Conservation (phyloP, 2,888 invertebrate genomes). For the Agriopis marginaria region DNA sequence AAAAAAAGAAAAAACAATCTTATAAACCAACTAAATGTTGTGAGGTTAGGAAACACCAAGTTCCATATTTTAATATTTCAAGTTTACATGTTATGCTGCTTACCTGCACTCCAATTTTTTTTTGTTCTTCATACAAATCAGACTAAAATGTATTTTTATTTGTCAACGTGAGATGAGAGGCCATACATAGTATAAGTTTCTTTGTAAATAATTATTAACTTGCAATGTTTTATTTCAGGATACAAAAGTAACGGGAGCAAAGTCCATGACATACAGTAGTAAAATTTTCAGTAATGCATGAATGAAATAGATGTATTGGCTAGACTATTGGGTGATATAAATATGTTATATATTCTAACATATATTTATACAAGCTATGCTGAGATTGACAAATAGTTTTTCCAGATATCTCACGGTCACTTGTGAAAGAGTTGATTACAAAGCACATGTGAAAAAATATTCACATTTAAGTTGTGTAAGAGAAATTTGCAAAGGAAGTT, state of each 20-base stretch:
- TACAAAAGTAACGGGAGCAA: slow-evolving; percentile 68
- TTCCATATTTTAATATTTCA: too few species aligned
- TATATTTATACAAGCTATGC: slow-evolving; percentile 74
- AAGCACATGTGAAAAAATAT: slow-evolving; percentile 63
- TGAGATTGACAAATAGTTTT: slow-evolving; percentile 81
- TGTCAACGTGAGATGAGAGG: too few species aligned
- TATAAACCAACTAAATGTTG: too few species aligned
- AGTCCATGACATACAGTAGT: slow-evolving; percentile 67
- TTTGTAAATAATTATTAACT: slow-evolving; percentile 15
- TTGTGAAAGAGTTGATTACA: slow-evolving; percentile 61
- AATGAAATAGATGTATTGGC: slow-evolving; percentile 46
- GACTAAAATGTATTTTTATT: too few species aligned
- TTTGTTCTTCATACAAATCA: too few species aligned
- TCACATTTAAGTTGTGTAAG: slow-evolving; percentile 63
- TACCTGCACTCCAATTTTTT: too few species aligned
- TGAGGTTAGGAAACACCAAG: too few species aligned
- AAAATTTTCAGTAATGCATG: slow-evolving; percentile 59
- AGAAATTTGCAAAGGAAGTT: slow-evolving; percentile 61
- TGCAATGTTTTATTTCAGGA: slow-evolving; percentile 69
- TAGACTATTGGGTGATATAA: slow-evolving; percentile 56
- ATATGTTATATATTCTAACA: slow-evolving; percentile 60
- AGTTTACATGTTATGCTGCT: too few species aligned
- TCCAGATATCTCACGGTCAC: slow-evolving; percentile 76
- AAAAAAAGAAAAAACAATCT: too few species aligned
- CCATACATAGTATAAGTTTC: too few species aligned